Evolutionary conservation across 1,140 invertebrate genomes (phyloP).

Genomic region (Drosophila suzukii): DNA sequence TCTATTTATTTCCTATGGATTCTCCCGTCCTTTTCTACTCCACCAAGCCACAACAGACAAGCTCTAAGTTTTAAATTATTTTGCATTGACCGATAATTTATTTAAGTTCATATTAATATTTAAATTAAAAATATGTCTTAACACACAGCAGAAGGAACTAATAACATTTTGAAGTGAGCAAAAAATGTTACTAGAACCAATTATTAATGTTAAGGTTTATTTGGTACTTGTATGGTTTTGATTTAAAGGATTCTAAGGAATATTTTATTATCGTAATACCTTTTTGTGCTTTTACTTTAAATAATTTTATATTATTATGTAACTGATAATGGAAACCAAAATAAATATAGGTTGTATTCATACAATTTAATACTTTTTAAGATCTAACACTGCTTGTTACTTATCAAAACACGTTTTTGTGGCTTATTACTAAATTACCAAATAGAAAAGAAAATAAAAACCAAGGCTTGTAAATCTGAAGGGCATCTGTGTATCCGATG

Average conservation of each 20-base stretch:
- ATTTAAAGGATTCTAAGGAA: slow-evolving; percentile 1
- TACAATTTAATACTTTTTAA: too few relatives aligned
- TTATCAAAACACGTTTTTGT: too few relatives aligned
- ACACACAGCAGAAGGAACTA: background rate
- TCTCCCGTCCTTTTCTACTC: too few relatives aligned
- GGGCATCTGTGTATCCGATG: too few relatives aligned
- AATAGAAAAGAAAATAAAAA: too few relatives aligned
- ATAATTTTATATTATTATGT: too few relatives aligned
- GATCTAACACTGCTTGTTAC: too few relatives aligned
- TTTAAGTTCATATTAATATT: background rate
- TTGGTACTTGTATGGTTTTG: background rate
- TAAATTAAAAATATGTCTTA: background rate
- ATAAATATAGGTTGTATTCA: too few relatives aligned
- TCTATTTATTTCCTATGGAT: too few relatives aligned
- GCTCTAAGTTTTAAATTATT: background rate
- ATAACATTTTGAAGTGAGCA: slow-evolving; percentile 68
- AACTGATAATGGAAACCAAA: too few relatives aligned
- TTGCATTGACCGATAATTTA: slow-evolving; percentile 7
- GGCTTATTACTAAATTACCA: too few relatives aligned
- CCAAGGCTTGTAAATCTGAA: too few relatives aligned
- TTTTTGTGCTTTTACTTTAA: background rate
- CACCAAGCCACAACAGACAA: background rate
- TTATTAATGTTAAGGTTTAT: background rate
- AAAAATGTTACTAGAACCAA: slow-evolving; percentile 66
- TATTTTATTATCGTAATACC: background rate